Conservation (phyloP, 2,797 vertebrate genomes). For the Aphelocoma californica region DNA sequence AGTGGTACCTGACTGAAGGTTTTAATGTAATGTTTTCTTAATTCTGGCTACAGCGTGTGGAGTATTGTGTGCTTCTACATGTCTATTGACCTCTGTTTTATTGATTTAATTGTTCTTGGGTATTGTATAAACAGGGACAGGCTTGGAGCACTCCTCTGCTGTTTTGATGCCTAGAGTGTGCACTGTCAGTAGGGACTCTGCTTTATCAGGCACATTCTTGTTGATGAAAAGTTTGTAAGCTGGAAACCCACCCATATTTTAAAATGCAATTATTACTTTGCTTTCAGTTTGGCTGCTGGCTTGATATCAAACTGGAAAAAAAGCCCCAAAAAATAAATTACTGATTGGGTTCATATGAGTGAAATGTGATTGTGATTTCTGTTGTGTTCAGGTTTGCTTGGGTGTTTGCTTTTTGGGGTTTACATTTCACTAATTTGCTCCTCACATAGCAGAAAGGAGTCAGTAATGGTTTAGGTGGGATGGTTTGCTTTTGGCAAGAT, state of each 20-base stretch:
- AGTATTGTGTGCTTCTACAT: accelerated
- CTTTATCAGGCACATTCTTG: background rate
- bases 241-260: background rate
- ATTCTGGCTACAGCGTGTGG: accelerated
- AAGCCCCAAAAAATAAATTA: background rate
- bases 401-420: background rate
- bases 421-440: background rate
- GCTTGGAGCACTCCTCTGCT: background rate
- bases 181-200: background rate
- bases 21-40: background rate
- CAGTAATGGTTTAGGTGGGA: background rate
- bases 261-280: background rate
- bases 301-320: background rate
- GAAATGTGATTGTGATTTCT: background rate
- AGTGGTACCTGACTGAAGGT: accelerated
- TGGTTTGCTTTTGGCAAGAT: background rate
- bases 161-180: background rate
- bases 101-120: background rate
- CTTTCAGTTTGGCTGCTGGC: background rate
- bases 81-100: accelerated
- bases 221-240: background rate
- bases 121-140: background rate
- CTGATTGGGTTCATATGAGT: background rate
- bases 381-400: background rate
- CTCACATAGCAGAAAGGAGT: background rate